These are phyloP conservation scores for Mesopsocus fuscifrons DNA, from an alignment of 2,888 invertebrate genomes.

Conservation along the genomic window DNA sequence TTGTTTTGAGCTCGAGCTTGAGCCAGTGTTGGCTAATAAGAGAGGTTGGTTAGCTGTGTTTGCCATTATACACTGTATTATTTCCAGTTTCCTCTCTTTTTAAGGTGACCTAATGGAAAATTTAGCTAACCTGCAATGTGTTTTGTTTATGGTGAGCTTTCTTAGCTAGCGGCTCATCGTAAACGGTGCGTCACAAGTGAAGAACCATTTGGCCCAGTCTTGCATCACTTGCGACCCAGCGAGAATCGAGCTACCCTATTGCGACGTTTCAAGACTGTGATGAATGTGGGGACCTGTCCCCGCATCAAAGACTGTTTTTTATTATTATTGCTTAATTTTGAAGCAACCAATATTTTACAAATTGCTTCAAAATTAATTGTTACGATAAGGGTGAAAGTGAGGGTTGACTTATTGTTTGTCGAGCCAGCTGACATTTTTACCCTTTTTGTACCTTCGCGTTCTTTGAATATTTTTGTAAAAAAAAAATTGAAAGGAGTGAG, in stretches of 20 bases:
- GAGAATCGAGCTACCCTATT: too few relatives aligned
- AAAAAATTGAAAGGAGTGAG: not conserved
- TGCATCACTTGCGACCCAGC: too few relatives aligned
- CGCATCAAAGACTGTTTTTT: slow-evolving; percentile 7
- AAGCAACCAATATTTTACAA: slow-evolving; percentile 6
- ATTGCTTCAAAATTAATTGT: slow-evolving; percentile 8
- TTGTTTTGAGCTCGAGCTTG: too few relatives aligned
- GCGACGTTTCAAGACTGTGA: not conserved
- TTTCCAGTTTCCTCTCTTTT: too few relatives aligned
- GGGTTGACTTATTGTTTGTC: not conserved
- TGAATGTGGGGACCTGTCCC: not conserved
- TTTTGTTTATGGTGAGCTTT: not conserved
- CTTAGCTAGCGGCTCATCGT: too few relatives aligned
- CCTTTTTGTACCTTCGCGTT: not conserved
- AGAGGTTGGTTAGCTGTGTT: too few relatives aligned
- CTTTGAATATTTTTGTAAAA: not conserved
- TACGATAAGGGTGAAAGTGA: not conserved
- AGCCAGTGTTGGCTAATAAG: too few relatives aligned
- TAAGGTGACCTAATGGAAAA: too few relatives aligned
- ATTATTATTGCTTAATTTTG: slow-evolving; percentile 9
- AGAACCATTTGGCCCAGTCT: too few relatives aligned
- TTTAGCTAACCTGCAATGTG: too few relatives aligned
- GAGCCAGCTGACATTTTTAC: not conserved
- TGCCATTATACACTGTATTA: too few relatives aligned
- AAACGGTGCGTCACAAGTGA: too few relatives aligned